phyloP scores from a whole-genome alignment of 2,888 invertebrate species.

The Cheilosia variabilis region DNA sequence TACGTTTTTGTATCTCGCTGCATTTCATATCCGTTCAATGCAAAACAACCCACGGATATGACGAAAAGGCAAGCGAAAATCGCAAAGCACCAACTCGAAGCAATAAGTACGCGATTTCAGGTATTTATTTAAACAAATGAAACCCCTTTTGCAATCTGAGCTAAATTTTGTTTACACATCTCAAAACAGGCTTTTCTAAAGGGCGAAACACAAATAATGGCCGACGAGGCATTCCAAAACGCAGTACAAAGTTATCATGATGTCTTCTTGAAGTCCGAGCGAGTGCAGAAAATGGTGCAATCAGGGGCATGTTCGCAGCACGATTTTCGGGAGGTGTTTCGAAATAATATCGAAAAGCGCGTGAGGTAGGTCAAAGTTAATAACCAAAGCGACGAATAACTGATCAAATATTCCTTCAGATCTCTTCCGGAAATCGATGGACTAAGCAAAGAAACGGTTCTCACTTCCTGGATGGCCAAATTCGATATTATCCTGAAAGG shows the following conservation, averaged over 20 bases:
- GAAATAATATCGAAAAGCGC: conserved; percentile 99
- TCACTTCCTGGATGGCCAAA: conserved; percentile 99
- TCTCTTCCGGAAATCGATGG: conserved; percentile 99
- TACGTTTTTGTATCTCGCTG: conserved; percentile 99
- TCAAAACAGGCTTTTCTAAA: conserved; percentile 92
- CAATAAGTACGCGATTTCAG: conserved; percentile 97
- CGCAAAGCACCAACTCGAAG: conserved; percentile 97
- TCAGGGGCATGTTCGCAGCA: conserved; percentile 99
- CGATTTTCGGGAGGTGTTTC: conserved; percentile 99
- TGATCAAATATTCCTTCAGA: conserved; percentile 83
- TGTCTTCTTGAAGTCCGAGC: conserved; percentile 98
- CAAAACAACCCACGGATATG: conserved; percentile 99
- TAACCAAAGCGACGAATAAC: neutral
- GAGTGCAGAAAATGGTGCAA: conserved; percentile 97
- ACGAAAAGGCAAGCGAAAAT: conserved; percentile 97
- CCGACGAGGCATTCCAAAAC: conserved; percentile 99
- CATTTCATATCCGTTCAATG: conserved; percentile 99
- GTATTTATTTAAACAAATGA: conserved; percentile 84
- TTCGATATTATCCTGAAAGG: conserved; percentile 99
- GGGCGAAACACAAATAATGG: conserved; percentile 99
- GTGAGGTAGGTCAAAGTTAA: conserved; percentile 87
- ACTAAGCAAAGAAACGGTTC: conserved; percentile 98
- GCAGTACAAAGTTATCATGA: conserved; percentile 98
- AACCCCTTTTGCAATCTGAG: neutral
- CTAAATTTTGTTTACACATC: neutral